Percentiles rank a stretch among this genome's conserved stretches.
Conservation (phyloP, 1,140 invertebrate genomes). For the Probaryconus sp. region DNA sequence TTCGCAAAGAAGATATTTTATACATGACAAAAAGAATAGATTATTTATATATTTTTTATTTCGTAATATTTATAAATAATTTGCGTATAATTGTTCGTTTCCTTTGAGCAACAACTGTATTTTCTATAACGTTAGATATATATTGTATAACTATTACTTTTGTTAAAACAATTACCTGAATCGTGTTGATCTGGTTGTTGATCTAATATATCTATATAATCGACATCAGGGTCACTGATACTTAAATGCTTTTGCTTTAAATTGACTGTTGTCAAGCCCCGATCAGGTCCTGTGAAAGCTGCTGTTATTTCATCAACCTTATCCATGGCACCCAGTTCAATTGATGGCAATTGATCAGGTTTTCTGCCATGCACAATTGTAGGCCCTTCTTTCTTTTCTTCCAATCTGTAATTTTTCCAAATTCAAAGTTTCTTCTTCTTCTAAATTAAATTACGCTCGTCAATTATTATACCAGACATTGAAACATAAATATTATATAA, state of each 20-base stretch:
- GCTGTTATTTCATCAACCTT: conserved; percentile 80
- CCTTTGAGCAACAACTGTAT: too few relatives aligned
- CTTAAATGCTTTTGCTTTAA: conserved; percentile 82
- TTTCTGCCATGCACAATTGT: conserved; percentile 82
- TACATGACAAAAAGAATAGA: too few relatives aligned
- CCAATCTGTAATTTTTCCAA: conserved; percentile 59
- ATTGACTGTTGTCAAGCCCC: conserved; percentile 86
- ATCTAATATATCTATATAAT: conserved; percentile 85
- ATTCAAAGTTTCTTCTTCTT: too few relatives aligned
- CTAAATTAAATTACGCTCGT: conserved; percentile 10
- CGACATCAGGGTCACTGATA: conserved; percentile 84
- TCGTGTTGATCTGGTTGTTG: conserved; percentile 78
- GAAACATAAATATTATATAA: conserved; percentile 13
- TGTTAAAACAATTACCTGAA: too few relatives aligned
- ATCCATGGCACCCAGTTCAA: conserved; percentile 78
- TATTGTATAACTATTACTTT: too few relatives aligned
- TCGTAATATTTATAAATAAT: too few relatives aligned
- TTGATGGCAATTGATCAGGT: conserved; percentile 82
- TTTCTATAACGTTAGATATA: too few relatives aligned
- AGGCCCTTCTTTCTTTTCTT: conserved; percentile 78
- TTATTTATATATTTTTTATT: too few relatives aligned
- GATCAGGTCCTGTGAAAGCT: conserved; percentile 87
- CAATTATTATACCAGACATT: too few relatives aligned
- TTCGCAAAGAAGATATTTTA: too few relatives aligned
- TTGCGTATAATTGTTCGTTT: too few relatives aligned